Evolutionary conservation across 2,113 vertebrate genomes (phyloP).

Genomic region (Ammodytes marinus): DNA sequence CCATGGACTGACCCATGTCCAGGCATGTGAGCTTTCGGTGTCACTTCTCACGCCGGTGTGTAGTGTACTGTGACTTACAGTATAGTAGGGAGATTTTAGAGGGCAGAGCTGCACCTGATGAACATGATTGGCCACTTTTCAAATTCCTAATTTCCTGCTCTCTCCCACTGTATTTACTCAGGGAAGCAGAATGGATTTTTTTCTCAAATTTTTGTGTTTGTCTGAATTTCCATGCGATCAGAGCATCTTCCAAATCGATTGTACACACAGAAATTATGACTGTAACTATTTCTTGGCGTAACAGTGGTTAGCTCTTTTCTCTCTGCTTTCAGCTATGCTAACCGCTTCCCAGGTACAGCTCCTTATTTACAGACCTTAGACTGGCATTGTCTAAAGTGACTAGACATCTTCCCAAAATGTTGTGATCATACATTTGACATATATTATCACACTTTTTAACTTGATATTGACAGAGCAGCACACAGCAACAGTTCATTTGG

Average conservation of each 20-base stretch:
- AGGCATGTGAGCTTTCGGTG: constrained; percentile 16
- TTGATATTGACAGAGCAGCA: too few relatives aligned
- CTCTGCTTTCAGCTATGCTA: background rate
- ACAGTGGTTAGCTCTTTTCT: too few relatives aligned
- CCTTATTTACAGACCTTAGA: background rate
- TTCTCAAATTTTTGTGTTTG: background rate
- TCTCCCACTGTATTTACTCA: background rate
- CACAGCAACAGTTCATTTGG: too few relatives aligned
- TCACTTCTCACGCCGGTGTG: background rate
- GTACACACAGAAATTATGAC: too few relatives aligned
- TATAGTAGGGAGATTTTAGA: background rate
- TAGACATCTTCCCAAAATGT: too few relatives aligned
- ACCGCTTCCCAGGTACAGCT: background rate
- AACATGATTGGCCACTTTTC: background rate
- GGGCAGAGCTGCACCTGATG: background rate
- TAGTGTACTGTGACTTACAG: background rate
- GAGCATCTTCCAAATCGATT: background rate
- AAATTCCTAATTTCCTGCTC: background rate
- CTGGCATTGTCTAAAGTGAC: background rate
- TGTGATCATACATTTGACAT: too few relatives aligned
- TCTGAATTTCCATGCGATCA: background rate
- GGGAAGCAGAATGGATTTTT: background rate
- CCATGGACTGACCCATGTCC: background rate
- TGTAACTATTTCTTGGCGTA: too few relatives aligned
- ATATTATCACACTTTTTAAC: too few relatives aligned